phyloP scores from a whole-genome alignment of 1,140 invertebrate genomes.

The Pararge aegeria region DNA sequence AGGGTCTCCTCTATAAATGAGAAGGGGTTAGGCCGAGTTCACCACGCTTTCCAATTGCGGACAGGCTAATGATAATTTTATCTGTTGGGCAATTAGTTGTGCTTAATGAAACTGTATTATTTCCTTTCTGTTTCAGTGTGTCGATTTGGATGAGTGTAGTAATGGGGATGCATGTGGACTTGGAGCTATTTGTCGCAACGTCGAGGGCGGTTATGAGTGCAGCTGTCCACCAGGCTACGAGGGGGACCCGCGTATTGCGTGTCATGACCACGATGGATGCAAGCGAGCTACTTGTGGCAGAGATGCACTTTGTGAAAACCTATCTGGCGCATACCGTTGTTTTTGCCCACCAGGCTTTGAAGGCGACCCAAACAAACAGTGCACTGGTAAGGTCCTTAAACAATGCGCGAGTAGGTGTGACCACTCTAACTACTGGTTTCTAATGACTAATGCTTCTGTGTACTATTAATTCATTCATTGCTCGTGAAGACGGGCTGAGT shows the following conservation, averaged over 20 bases:
- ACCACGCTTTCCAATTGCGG: too few relatives aligned
- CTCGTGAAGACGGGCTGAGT: conserved; percentile 44
- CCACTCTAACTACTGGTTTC: conserved; percentile 41
- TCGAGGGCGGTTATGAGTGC: conserved; percentile 89
- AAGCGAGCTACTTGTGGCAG: conserved; percentile 87
- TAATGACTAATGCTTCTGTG: conserved; percentile 64
- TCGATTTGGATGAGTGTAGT: conserved; percentile 91
- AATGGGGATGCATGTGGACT: conserved; percentile 86
- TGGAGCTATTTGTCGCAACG: conserved; percentile 89
- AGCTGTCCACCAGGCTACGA: conserved; percentile 90
- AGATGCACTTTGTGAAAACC: conserved; percentile 89
- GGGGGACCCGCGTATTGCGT: conserved; percentile 85
- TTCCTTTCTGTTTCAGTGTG: conserved; percentile 83
- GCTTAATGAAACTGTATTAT: too few relatives aligned
- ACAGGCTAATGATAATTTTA: too few relatives aligned
- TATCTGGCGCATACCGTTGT: conserved; percentile 88
- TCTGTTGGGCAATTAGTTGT: too few relatives aligned
- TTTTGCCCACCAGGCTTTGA: conserved; percentile 90
- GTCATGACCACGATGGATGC: conserved; percentile 90
- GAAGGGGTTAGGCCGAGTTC: too few relatives aligned
- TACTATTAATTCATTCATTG: conserved; percentile 39
- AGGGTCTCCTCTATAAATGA: too few relatives aligned
- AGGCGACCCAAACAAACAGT: conserved; percentile 84
- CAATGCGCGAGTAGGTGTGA: conserved; percentile 82
- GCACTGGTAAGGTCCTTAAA: conserved; percentile 90